These are phyloP conservation scores for Dynastes hyllus DNA, from an alignment of 2,888 invertebrate genomes.

Conservation along the genomic window DNA sequence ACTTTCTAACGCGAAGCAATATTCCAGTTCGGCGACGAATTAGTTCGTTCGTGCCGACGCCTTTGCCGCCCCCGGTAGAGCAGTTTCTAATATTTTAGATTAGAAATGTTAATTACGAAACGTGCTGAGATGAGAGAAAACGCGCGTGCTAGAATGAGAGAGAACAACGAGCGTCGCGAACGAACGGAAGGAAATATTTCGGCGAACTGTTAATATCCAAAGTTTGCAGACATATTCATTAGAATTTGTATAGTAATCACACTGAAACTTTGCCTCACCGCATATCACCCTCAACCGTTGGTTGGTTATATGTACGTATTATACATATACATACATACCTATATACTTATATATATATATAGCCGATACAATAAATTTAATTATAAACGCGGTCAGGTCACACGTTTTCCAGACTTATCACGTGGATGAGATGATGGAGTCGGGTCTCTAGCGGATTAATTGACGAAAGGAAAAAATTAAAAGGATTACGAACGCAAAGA, in stretches of 20 bases:
- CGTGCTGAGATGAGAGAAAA: not conserved
- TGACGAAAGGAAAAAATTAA: too few relatives aligned
- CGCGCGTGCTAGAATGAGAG: not conserved
- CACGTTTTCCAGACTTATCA: not conserved
- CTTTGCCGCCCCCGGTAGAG: not conserved
- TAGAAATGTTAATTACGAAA: constrained; percentile 50
- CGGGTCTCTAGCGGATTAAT: too few relatives aligned
- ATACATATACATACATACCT: too few relatives aligned
- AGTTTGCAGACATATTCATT: constrained; percentile 54
- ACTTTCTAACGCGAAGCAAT: not conserved
- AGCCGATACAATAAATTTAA: constrained; percentile 49
- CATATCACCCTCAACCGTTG: constrained; percentile 23
- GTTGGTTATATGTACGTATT: too few relatives aligned
- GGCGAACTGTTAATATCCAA: constrained; percentile 46
- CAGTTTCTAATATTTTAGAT: constrained; percentile 42
- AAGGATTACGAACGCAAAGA: too few relatives aligned
- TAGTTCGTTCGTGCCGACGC: not conserved
- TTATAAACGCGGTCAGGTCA: constrained; percentile 35
- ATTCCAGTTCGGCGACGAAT: not conserved
- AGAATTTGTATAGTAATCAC: constrained; percentile 53
- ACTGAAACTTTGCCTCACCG: constrained; percentile 44
- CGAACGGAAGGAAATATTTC: constrained; percentile 50
- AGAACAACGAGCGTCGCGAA: not conserved
- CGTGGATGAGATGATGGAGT: not conserved
- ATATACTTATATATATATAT: too few relatives aligned